Base-by-base conservation (phyloP, 1,140 invertebrate species). In the Formica selysi region DNA sequence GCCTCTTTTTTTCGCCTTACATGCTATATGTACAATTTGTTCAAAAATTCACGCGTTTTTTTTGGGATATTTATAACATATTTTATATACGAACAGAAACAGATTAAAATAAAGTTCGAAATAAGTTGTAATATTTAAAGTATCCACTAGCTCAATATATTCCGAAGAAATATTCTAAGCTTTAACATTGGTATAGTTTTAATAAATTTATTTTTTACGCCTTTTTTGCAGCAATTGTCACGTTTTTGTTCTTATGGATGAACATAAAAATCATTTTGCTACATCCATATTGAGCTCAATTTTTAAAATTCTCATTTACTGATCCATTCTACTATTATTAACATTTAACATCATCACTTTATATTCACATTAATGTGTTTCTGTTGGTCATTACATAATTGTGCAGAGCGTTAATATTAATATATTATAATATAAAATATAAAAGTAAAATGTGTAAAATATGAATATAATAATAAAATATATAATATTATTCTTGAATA, bases 1-100 rank as follows among this genome's bases (percentile, higher is more conserved):
- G 36, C 78, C 79, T 57, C 65, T n/a, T 19, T 0, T 62, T 29
- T 16, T 68, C 16, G 3, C 68, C 26, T 86, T 86, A 86, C 19
- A 19, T 13, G 36, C 67, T 86, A 83, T 36, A 83, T 73, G 26
- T 65, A 85, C 48, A 78, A 32, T 36, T 57, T 81, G 67, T 5
- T 10, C 7, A 19, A 44, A 83, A 74, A 41, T 61, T 54, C 10
- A 74, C 38, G 51, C 73, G 6, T 51, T 51, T n/a, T 51, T 51
- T 51, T 19, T 76, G 19, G 32, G n/a, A 85, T 29, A 73, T 48
- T 57, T 8, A 16, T 38, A 51, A 13, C 8, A 38, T 78, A 48
- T 38, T 57, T 78, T 65, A n/a, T 29, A 1, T 22, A 19, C 26
- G 70, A 76, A n/a, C 29, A 4, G 51, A 83, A 59, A 48, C 13